Percentiles rank a stretch among this genome's conserved stretches.
Conservation (phyloP, 2,888 invertebrate genomes). For the Agonum fuliginosum region DNA sequence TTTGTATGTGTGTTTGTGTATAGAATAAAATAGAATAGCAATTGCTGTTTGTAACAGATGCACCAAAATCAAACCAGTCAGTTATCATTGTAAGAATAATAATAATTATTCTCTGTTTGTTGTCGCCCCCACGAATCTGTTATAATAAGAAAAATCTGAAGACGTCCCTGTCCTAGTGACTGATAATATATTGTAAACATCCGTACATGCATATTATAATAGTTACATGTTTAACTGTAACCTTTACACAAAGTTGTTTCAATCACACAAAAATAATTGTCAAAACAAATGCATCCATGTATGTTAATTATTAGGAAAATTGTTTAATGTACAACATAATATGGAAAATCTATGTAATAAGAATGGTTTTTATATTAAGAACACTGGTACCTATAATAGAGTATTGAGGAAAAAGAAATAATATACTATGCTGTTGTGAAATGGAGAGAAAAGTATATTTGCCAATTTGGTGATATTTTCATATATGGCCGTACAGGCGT, state of each 20-base stretch:
- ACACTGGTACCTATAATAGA: constrained; percentile 56
- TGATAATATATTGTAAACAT: constrained; percentile 18
- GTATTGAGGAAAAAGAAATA: constrained; percentile 56
- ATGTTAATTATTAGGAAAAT: constrained; percentile 55
- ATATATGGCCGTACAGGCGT: constrained; percentile 56
- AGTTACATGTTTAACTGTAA: constrained; percentile 47
- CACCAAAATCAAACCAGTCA: constrained; percentile 42
- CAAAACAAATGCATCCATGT: constrained; percentile 43
- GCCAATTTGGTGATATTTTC: constrained; percentile 60
- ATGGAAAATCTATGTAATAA: constrained; percentile 53
- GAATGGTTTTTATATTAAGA: constrained; percentile 57
- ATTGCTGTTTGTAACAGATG: constrained; percentile 42
- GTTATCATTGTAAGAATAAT: background rate
- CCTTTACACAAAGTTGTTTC: constrained; percentile 28
- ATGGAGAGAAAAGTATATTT: constrained; percentile 56
- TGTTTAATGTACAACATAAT: constrained; percentile 58
- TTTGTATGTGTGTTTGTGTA: constrained; percentile 52
- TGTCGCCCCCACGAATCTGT: constrained; percentile 39
- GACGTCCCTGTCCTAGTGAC: constrained; percentile 38
- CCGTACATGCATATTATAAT: constrained; percentile 17
- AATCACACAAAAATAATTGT: constrained; percentile 31
- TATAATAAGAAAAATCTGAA: constrained; percentile 27
- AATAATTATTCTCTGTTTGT: constrained; percentile 38
- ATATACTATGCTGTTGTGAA: constrained; percentile 53
- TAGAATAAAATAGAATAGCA: constrained; percentile 19